phyloP scores from a whole-genome alignment of 35 echinoderm and acorn worm genomes.

The Anneissia japonica region DNA sequence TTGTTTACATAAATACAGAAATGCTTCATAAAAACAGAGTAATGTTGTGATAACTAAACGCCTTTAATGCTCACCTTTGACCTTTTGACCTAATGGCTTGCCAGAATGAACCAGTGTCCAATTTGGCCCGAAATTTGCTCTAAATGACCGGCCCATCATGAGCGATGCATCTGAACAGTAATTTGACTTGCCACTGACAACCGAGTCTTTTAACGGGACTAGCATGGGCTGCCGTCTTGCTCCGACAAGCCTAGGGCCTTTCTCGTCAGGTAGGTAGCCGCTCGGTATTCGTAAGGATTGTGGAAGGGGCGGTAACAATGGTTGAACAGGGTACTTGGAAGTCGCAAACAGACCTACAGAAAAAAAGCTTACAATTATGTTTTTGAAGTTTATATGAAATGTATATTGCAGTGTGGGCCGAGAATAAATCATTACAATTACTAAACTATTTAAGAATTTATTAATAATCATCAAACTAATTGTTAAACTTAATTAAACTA shows the following conservation, averaged over 20 bases:
- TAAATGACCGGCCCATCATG: constrained; percentile 68
- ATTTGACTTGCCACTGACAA: constrained; percentile 34
- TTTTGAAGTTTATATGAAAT: too few species aligned
- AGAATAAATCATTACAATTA: too few species aligned
- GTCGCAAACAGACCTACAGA: constrained; percentile 44
- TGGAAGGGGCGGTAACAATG: background rate
- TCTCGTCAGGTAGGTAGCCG: constrained; percentile 15
- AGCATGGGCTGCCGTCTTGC: constrained; percentile 44
- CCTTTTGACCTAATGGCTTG: constrained; percentile 48
- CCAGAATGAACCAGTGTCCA: constrained; percentile 92
- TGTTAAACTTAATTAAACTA: too few species aligned
- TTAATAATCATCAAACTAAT: too few species aligned
- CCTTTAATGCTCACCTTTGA: background rate
- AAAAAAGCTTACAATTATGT: background rate
- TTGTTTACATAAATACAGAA: too few species aligned
- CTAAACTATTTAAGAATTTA: too few species aligned
- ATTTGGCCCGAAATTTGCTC: constrained; percentile 76
- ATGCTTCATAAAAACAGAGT: too few species aligned
- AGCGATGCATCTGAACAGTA: constrained; percentile 61
- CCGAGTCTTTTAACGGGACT: constrained; percentile 52
- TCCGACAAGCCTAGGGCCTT: constrained; percentile 56
- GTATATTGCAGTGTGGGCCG: too few species aligned
- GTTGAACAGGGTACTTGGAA: constrained; percentile 14
- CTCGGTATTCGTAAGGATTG: constrained; percentile 9
- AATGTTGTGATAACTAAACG: too few species aligned